Evolutionary conservation across 2,113 vertebrate genomes (phyloP).

Genomic region (Semicossyphus pulcher): DNA sequence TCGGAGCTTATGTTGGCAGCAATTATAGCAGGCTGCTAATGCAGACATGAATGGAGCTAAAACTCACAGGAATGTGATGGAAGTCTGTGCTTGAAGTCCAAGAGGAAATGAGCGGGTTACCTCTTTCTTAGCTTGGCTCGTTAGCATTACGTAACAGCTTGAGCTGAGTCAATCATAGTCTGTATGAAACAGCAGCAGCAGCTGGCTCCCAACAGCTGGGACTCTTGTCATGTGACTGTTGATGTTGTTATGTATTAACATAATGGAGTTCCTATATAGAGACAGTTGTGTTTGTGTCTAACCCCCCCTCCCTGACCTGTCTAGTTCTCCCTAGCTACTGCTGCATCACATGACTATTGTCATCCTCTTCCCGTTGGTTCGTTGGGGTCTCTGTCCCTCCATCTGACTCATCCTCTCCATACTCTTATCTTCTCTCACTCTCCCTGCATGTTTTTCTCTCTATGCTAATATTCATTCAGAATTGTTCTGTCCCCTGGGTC

Average conservation of each 20-base stretch:
- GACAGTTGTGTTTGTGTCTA: constrained; percentile 26
- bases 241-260: constrained; percentile 24
- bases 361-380: constrained; percentile 29
- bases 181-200: constrained; percentile 42
- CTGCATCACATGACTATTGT: constrained; percentile 38
- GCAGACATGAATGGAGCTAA: not conserved
- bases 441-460: constrained; percentile 1
- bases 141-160: constrained; percentile 38
- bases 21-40: not conserved
- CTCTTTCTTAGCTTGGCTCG: constrained; percentile 21
- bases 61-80: not conserved
- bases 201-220: constrained; percentile 27
- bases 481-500: not conserved
- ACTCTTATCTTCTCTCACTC: not conserved
- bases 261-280: constrained; percentile 15
- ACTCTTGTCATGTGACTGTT: constrained; percentile 49
- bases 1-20: not conserved
- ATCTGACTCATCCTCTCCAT: constrained; percentile 22
- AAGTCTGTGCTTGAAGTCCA: constrained; percentile 31
- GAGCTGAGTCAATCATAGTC: constrained; percentile 26
- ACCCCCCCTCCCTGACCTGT: constrained; percentile 18
- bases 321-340: constrained; percentile 25
- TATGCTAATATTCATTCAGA: constrained; percentile 5
- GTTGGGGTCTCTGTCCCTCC: not conserved
- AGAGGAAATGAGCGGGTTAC: constrained; percentile 29